A percentile compares a stretch with the other conserved stretches of the same genome.
phyloP scores from a whole-genome alignment of 2,797 vertebrate genomes.

The Phrynocephalus forsythii region DNA sequence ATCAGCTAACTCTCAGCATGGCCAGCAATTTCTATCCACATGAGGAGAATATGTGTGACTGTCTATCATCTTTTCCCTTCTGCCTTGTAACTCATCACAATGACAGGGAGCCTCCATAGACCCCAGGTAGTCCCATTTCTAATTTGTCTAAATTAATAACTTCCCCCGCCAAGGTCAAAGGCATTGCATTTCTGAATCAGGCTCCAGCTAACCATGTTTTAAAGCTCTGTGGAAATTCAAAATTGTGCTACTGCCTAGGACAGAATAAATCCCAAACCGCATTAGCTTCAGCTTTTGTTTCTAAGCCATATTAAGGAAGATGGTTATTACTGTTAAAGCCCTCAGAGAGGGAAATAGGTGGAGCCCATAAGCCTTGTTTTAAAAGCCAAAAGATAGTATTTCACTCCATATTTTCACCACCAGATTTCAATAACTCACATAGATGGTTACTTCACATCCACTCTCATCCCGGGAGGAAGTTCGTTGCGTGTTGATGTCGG shows the following conservation, averaged over 20 bases:
- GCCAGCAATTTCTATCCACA: neutral
- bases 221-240: neutral
- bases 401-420: neutral
- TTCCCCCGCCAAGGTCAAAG: neutral
- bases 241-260: neutral
- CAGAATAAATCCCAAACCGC: neutral
- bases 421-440: no score
- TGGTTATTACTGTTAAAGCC: neutral
- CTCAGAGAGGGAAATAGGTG: neutral
- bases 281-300: neutral
- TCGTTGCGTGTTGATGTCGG: no score
- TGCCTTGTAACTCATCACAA: neutral
- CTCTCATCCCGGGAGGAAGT: no score
- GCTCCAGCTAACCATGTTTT: constrained; percentile 12
- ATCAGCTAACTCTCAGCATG: neutral
- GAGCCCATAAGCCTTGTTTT: neutral
- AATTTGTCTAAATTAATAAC: constrained; percentile 20
- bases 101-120: neutral
- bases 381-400: neutral
- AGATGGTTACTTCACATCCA: no score
- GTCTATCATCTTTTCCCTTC: neutral
- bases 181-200: neutral
- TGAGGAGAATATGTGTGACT: neutral
- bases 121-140: neutral
- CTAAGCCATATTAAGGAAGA: neutral